These are phyloP conservation scores for Oscheius sp. DNA, from an alignment of 2,888 invertebrate species.

Conservation along the genomic window DNA sequence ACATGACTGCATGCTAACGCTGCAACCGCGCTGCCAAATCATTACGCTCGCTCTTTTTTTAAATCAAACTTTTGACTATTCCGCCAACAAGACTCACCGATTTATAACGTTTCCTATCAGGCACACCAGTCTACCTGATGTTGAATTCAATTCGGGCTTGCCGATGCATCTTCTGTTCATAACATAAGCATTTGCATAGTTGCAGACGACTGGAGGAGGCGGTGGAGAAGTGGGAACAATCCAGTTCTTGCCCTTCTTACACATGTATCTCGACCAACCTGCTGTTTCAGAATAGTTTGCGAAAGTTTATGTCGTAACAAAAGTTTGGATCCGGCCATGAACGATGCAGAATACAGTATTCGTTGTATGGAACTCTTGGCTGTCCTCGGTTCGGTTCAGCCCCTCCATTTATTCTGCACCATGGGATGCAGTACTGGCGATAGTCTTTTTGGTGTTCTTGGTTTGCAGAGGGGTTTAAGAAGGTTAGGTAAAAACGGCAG, in stretches of 20 bases:
- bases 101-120: not conserved
- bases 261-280: not conserved
- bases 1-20: conserved; percentile 37
- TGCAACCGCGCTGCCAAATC: too few species aligned
- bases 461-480: too few species aligned
- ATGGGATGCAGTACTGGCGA: too few species aligned
- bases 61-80: not conserved
- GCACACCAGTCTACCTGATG: not conserved
- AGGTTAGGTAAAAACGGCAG: too few species aligned
- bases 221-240: not conserved
- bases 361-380: too few species aligned
- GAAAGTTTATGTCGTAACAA: not conserved
- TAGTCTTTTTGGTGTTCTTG: too few species aligned
- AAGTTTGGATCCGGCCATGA: not conserved
- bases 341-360: too few species aligned
- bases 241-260: not conserved
- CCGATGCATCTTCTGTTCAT: not conserved
- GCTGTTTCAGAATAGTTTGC: not conserved
- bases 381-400: too few species aligned
- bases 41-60: too few species aligned
- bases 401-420: too few species aligned
- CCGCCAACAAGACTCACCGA: not conserved
- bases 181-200: not conserved
- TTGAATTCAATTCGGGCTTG: not conserved
- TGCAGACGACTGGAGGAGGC: not conserved